These are phyloP conservation scores for Sebastes fasciatus DNA, from an alignment of 2,113 vertebrate genomes.

Conservation along the genomic window DNA sequence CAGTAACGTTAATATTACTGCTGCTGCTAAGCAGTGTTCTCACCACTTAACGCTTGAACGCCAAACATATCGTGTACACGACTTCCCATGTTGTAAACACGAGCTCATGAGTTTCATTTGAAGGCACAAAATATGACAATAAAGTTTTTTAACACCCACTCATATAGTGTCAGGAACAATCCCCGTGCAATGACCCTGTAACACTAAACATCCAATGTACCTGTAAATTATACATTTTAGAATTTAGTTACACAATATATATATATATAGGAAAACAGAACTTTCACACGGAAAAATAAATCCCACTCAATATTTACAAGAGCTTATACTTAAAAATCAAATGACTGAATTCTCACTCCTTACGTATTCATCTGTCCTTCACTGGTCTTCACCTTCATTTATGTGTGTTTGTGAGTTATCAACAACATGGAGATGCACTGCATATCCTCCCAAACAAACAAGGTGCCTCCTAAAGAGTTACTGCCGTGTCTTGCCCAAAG, in stretches of 20 bases:
- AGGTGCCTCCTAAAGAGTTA: constrained; percentile 54
- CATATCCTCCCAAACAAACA: constrained; percentile 49
- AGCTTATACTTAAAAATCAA: not conserved
- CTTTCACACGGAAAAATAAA: not conserved
- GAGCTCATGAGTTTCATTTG: too few species aligned
- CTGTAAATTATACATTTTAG: not conserved
- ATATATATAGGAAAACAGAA: not conserved
- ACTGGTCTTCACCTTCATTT: not conserved
- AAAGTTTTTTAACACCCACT: too few species aligned
- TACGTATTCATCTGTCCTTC: not conserved
- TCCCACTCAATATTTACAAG: not conserved
- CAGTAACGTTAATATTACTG: too few species aligned
- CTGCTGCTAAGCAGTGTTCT: too few species aligned
- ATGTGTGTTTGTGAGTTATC: constrained; percentile 29
- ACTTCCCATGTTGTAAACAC: too few species aligned
- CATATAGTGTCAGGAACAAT: too few species aligned
- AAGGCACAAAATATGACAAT: too few species aligned
- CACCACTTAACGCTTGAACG: too few species aligned
- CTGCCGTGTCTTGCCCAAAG: constrained; percentile 55
- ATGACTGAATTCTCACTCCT: not conserved
- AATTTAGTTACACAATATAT: not conserved
- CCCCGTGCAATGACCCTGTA: not conserved
- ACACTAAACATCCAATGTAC: not conserved
- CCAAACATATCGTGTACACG: too few species aligned
- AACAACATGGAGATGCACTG: constrained; percentile 6